A percentile compares a stretch with the other conserved stretches of the same genome.
Conservation (phyloP, 2,888 invertebrate genomes). For the Sialis lutaria region DNA sequence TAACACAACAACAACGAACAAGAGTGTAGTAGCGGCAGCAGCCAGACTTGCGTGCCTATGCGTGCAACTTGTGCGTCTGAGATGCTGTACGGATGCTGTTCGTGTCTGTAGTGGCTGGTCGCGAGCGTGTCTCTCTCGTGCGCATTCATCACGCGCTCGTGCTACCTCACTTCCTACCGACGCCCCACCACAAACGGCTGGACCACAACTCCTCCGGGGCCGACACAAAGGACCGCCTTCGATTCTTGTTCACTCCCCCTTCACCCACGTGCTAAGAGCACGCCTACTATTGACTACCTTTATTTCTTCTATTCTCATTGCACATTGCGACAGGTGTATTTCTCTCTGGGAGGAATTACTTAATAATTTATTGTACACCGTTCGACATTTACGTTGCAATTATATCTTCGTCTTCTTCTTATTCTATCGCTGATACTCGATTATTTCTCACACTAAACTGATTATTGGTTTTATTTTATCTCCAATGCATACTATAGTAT, state of each 20-base stretch:
- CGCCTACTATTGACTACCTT: background rate
- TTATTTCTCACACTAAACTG: no score
- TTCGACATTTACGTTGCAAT: no score
- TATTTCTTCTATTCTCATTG: no score
- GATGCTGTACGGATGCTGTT: background rate
- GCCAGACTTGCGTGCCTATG: background rate
- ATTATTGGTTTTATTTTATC: no score
- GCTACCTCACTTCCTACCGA: background rate
- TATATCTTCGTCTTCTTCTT: no score
- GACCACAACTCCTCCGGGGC: slow-evolving; percentile 7
- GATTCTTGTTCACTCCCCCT: slow-evolving; percentile 6
- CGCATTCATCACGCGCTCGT: background rate
- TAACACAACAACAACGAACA: no score
- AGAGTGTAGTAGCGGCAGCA: no score
- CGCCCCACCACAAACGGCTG: background rate
- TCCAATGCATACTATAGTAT: no score
- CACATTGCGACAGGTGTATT: no score
- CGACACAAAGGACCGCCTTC: slow-evolving; percentile 11
- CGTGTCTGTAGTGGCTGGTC: background rate
- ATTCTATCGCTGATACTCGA: no score
- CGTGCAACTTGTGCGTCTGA: background rate
- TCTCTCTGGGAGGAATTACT: no score
- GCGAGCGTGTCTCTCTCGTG: background rate
- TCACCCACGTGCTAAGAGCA: slow-evolving; percentile 8
- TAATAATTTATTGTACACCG: no score